These are phyloP conservation scores for Rhodophaea formosa DNA, from an alignment of 2,888 invertebrate genomes.

Conservation along the genomic window DNA sequence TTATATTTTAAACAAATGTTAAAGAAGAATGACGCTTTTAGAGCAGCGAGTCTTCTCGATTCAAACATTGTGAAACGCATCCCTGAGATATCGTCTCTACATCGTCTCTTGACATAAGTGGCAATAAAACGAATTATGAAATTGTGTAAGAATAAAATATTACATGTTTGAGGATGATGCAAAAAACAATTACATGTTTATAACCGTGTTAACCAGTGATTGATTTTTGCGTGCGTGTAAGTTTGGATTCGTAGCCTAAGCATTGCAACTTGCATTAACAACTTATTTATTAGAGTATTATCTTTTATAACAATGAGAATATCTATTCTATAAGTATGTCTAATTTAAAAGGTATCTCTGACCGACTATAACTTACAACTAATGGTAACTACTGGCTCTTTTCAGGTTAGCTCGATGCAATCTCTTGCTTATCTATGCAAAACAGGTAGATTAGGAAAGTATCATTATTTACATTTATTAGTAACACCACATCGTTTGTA, in stretches of 20 bases:
- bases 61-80: too few relatives aligned
- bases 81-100: too few relatives aligned
- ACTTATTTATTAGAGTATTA: background rate
- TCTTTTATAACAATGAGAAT: background rate
- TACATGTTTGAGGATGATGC: too few relatives aligned
- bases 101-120: too few relatives aligned
- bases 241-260: background rate
- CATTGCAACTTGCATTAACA: background rate
- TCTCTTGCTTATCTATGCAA: background rate
- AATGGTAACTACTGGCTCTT: constrained; percentile 38
- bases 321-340: background rate
- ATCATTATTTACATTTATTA: background rate
- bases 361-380: constrained; percentile 24
- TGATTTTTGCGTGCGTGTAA: too few relatives aligned
- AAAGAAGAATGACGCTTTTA: too few relatives aligned
- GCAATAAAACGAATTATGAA: too few relatives aligned
- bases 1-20: too few relatives aligned
- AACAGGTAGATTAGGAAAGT: background rate
- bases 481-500: background rate
- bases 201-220: too few relatives aligned
- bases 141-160: too few relatives aligned
- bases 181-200: too few relatives aligned
- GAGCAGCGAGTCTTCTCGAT: too few relatives aligned
- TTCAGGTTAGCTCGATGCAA: constrained; percentile 11
- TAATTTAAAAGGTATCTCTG: background rate